Base-by-base conservation (phyloP, 1,140 invertebrate genomes). In the Phortica variegata region DNA sequence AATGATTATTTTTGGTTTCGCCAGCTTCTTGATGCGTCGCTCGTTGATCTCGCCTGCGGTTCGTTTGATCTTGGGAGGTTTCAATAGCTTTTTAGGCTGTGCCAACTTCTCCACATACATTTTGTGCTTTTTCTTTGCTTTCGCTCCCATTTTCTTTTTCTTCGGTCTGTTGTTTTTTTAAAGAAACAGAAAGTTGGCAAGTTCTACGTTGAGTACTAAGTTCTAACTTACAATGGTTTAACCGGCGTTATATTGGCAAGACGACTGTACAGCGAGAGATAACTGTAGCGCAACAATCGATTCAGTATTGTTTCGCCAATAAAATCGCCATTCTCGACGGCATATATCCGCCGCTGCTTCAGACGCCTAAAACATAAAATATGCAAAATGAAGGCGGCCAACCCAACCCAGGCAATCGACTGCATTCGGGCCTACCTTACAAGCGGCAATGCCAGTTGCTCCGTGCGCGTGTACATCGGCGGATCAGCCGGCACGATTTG, bases 251-350 rank as follows among this genome's bases (percentile, higher is more conserved):
- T 4, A 33, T 73, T 73, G n/a, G 38, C 34, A 17, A 73, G 37
- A 2, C 69, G 69, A 48, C 65, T 73, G 38, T 73, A 73, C 10
- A 73, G 34, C 1, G 69, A 73, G 10, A 73, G 7, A 17, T 61
- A 59, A 47, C 69, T 73, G 34, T 54, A 63, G 33, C 69, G 65
- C 8, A 73, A 36, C 51, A 40, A 57, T 6, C 69, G 51, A 53
- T 73, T 73, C 5, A 73, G 37, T 13, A 63, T 59, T 8, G 38
- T 21, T 36, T 66, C 58, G 8, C 60, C 65, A 26, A 68, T 55
- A 6, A 29, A n/a, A 17, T 68, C 63, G 8, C 54, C 60, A 1
- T 5, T 40, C 0, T 23, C 8, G 0, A 55, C 36, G n/a, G 66
- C 54, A 12, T 43, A 8, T 3, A 39, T n/a, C 0, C 54, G 31